A percentile compares a stretch with the other conserved stretches of the same genome.
phyloP scores from a whole-genome alignment of 2,113 vertebrate species.

The Lepidothrix coronata region DNA sequence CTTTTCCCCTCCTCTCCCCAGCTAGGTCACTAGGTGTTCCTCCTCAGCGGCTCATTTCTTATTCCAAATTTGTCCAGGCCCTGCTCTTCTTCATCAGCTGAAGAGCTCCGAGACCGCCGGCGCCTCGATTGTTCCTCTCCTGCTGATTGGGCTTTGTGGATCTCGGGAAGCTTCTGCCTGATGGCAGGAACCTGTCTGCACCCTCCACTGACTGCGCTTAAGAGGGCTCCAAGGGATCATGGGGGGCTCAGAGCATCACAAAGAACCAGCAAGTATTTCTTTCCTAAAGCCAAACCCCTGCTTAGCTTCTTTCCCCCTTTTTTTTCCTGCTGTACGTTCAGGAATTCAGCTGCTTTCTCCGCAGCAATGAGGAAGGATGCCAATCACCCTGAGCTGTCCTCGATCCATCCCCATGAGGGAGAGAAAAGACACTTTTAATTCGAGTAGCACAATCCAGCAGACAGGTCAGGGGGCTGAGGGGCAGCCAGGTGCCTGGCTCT shows the following conservation, averaged over 20 bases:
- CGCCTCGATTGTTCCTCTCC: slow-evolving; percentile 63
- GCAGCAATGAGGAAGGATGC: fast-evolving
- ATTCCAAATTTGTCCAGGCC: slow-evolving; percentile 33
- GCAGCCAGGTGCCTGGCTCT: neutral
- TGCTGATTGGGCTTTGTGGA: slow-evolving; percentile 73
- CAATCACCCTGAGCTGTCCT: neutral
- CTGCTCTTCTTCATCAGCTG: slow-evolving; percentile 70
- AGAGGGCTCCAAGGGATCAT: neutral
- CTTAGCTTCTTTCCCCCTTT: fast-evolving
- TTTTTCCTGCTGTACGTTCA: neutral
- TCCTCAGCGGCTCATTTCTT: slow-evolving; percentile 29
- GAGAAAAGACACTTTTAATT: neutral
- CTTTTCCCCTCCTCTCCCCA: neutral
- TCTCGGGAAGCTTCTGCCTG: slow-evolving; percentile 56
- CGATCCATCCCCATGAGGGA: fast-evolving
- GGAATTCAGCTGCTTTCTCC: neutral
- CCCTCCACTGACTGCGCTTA: slow-evolving; percentile 31
- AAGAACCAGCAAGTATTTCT: neutral
- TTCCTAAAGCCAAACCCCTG: neutral
- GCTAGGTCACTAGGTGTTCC: slow-evolving; percentile 24
- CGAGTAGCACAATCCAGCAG: fast-evolving
- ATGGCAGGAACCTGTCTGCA: slow-evolving; percentile 53
- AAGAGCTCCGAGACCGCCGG: slow-evolving; percentile 40
- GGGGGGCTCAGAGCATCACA: neutral
- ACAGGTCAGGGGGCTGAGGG: neutral